Evolutionary conservation across 1,140 invertebrate species (phyloP).

Genomic region (Neuroterus valhalla): DNA sequence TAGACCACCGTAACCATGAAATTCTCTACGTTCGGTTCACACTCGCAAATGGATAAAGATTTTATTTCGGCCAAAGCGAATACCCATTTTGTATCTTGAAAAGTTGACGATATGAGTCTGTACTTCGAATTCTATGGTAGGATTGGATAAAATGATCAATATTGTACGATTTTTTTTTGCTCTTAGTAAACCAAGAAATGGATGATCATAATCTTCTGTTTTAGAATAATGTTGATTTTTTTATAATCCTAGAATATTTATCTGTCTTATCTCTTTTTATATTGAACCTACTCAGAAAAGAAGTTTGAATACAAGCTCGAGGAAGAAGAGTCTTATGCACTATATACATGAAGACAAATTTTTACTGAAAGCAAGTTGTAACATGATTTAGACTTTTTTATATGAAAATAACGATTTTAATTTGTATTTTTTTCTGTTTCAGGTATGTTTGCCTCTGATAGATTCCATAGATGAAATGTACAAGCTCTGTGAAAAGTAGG

Average conservation of each 20-base stretch:
- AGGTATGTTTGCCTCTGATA: not conserved
- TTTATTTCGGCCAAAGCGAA: conserved; percentile 32
- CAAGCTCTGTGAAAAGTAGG: not conserved
- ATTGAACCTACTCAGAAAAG: too few species aligned
- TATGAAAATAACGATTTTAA: not conserved
- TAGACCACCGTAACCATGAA: conserved; percentile 33
- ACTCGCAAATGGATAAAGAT: conserved; percentile 29
- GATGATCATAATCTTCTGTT: too few species aligned
- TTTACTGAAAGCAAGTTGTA: too few species aligned
- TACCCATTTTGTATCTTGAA: not conserved
- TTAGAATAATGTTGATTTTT: too few species aligned
- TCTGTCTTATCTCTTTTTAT: too few species aligned
- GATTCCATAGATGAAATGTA: not conserved
- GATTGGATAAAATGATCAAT: not conserved
- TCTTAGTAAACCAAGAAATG: not conserved
- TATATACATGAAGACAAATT: too few species aligned
- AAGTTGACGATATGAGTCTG: conserved; percentile 25
- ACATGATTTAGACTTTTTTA: not conserved
- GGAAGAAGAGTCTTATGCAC: too few species aligned
- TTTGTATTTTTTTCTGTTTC: conserved; percentile 1
- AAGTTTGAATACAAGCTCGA: too few species aligned
- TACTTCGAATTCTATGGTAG: not conserved
- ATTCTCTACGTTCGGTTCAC: conserved; percentile 26
- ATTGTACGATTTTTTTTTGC: not conserved
- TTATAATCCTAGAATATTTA: too few species aligned